phyloP scores from a whole-genome alignment of 2,888 invertebrate genomes.

The Luperina nickerlii region DNA sequence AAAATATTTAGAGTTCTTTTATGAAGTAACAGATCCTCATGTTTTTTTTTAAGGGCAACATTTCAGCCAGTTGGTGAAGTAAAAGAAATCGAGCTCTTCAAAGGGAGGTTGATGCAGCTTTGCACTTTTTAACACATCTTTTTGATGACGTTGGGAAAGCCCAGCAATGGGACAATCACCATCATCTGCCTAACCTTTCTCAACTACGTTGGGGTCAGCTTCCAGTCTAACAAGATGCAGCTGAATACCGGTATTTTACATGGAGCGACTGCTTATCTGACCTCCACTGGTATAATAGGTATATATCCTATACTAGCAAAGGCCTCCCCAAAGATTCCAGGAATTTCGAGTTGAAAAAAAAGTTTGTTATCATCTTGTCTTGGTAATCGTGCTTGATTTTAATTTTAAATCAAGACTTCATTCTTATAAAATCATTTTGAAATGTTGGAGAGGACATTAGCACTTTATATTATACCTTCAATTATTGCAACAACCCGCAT shows the following conservation, averaged over 20 bases:
- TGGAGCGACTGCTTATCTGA: no score
- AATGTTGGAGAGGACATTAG: background rate
- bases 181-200: no score
- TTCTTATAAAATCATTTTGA: background rate
- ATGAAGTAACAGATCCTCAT: background rate
- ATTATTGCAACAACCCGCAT: constrained; percentile 24
- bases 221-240: no score
- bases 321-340: no score
- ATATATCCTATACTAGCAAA: no score
- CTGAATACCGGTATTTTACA: no score
- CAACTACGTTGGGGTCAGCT: no score
- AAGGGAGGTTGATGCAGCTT: background rate
- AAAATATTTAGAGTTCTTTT: constrained; percentile 46
- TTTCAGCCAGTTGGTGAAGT: background rate
- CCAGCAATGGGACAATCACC: no score
- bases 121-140: background rate
- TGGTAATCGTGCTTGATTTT: background rate
- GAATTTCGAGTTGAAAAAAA: background rate
- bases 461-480: background rate
- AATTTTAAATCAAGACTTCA: background rate
- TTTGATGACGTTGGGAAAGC: background rate
- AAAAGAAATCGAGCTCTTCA: background rate
- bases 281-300: no score
- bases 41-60: background rate
- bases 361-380: background rate